These are phyloP conservation scores for Colinus virginianus DNA, from an alignment of 2,113 vertebrate genomes.

Conservation along the genomic window DNA sequence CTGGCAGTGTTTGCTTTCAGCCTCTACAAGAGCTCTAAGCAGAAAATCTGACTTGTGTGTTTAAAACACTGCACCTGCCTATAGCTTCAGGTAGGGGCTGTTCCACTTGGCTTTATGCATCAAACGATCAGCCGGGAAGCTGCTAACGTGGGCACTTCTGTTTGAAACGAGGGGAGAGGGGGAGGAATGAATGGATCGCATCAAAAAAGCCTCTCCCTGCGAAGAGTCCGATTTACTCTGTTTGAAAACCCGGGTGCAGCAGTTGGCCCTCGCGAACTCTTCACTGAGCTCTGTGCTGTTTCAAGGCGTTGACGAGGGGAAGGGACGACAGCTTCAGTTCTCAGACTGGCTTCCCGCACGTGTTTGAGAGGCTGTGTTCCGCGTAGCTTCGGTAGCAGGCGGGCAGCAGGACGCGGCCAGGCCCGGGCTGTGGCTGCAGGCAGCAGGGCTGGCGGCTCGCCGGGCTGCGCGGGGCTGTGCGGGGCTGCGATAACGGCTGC, in stretches of 20 bases:
- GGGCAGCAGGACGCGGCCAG: neutral
- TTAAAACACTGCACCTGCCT: neutral
- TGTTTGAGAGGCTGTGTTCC: neutral
- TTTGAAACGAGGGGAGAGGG: neutral
- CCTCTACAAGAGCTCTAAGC: neutral
- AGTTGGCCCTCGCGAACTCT: neutral
- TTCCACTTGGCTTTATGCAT: neutral
- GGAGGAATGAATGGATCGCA: neutral
- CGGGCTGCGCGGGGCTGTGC: neutral
- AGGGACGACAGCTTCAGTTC: neutral
- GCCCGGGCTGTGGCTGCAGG: neutral
- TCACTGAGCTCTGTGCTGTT: neutral
- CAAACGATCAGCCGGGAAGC: neutral
- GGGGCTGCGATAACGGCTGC: neutral
- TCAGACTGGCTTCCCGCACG: neutral
- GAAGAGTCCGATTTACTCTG: neutral
- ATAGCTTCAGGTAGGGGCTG: neutral
- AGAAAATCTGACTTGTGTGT: neutral
- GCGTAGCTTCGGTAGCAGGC: neutral
- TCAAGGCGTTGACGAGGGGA: neutral
- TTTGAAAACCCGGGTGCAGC: neutral
- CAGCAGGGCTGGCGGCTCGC: neutral
- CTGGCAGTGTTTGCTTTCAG: neutral
- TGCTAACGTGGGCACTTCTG: neutral
- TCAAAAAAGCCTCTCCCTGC: neutral